Evolutionary conservation across 1,140 invertebrate genomes (phyloP).

Genomic region (Drosophila rufa): DNA sequence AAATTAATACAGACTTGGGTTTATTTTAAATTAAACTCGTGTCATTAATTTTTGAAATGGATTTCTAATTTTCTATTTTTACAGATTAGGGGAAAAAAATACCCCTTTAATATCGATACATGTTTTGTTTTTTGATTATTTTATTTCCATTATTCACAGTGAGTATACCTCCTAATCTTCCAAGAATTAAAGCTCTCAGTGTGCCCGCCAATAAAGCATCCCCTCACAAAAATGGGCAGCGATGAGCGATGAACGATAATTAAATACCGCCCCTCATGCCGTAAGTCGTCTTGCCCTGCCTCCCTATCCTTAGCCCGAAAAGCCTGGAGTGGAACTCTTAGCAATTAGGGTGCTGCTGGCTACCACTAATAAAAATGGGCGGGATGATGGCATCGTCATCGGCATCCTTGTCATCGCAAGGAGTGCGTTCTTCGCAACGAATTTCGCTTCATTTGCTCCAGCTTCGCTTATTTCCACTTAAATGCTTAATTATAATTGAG

Average conservation of each 20-base stretch:
- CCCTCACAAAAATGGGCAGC: conserved; percentile 33
- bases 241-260: conserved; percentile 70
- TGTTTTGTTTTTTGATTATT: too few species aligned
- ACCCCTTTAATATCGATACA: not conserved
- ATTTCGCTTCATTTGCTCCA: conserved; percentile 72
- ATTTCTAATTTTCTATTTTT: too few species aligned
- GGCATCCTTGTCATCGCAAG: conserved; percentile 26
- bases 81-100: too few species aligned
- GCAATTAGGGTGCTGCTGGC: conserved; percentile 71
- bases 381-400: conserved; percentile 15
- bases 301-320: conserved; percentile 16
- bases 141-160: too few species aligned
- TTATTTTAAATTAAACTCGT: not conserved
- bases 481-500: conserved; percentile 84
- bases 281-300: conserved; percentile 2
- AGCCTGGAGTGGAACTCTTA: conserved; percentile 58
- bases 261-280: conserved; percentile 55
- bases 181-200: not conserved
- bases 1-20: too few species aligned
- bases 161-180: not conserved
- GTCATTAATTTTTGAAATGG: not conserved
- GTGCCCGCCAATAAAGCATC: conserved; percentile 26
- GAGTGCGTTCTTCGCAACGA: not conserved
- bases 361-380: conserved; percentile 65
- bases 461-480: conserved; percentile 73